Percentiles rank a stretch among this genome's conserved stretches.
These are phyloP conservation scores for Macquaria australasica DNA, from an alignment of 2,113 vertebrate genomes.

Conservation along the genomic window DNA sequence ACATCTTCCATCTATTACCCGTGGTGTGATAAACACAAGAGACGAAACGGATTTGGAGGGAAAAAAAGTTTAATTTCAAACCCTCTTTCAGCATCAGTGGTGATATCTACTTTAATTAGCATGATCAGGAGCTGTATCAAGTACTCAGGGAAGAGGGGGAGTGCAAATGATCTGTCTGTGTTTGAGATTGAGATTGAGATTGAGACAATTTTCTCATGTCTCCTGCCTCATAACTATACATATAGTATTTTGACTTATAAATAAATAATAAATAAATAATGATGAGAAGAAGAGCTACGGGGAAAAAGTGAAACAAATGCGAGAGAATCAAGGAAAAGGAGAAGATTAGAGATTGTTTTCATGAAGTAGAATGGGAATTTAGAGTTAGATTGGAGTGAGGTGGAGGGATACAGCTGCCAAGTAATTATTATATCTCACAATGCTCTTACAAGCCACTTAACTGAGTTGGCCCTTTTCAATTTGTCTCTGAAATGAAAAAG, in stretches of 20 bases:
- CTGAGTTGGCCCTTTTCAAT: not conserved
- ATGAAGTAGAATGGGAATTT: not conserved
- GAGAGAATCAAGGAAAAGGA: not conserved
- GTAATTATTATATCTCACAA: slow-evolving; percentile 39
- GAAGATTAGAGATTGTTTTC: not conserved
- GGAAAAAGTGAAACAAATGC: not conserved
- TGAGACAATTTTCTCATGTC: slow-evolving; percentile 11
- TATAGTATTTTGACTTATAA: not conserved
- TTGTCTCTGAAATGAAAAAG: slow-evolving; percentile 27
- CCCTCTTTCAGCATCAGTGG: slow-evolving; percentile 24
- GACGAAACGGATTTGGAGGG: not conserved
- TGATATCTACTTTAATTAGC: slow-evolving; percentile 49
- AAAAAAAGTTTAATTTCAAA: slow-evolving; percentile 16
- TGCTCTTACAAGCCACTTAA: slow-evolving; percentile 36
- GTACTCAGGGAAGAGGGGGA: not conserved
- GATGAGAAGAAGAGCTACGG: not conserved
- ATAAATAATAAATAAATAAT: too few relatives aligned
- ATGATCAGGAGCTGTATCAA: slow-evolving; percentile 32
- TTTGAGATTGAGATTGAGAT: not conserved
- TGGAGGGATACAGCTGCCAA: not conserved
- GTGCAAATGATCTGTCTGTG: not conserved
- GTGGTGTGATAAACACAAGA: slow-evolving; percentile 22
- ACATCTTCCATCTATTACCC: slow-evolving; percentile 1
- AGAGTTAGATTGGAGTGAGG: slow-evolving; percentile 2
- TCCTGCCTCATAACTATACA: not conserved